These are phyloP conservation scores for Enteromius unitaeniatus DNA, from an alignment of 2,797 vertebrate species.

Conservation along the genomic window DNA sequence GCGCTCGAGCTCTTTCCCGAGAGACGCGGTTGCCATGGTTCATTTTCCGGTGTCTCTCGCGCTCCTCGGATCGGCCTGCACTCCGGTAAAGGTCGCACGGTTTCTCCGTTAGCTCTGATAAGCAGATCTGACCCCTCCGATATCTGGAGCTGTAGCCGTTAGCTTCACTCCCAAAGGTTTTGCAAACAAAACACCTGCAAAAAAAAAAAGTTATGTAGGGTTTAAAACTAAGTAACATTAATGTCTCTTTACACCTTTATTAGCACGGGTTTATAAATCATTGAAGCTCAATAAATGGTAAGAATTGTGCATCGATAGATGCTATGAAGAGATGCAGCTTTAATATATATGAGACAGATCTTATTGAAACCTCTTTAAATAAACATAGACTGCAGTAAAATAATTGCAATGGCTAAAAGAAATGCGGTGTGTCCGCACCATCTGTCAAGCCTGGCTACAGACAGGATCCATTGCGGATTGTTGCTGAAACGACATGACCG, in stretches of 20 bases:
- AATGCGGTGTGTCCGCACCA: slow-evolving; percentile 18
- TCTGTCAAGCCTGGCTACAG: slow-evolving; percentile 51
- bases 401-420: background rate
- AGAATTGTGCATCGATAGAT: background rate
- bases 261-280: background rate
- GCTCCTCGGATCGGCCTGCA: background rate
- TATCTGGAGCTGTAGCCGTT: background rate
- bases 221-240: slow-evolving; percentile 1
- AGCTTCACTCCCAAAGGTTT: background rate
- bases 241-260: background rate
- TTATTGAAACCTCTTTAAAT: background rate
- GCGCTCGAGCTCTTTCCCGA: slow-evolving; percentile 22
- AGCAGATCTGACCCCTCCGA: background rate
- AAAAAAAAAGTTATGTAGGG: background rate
- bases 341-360: background rate
- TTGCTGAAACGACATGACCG: slow-evolving; percentile 26
- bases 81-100: background rate
- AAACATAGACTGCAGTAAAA: background rate
- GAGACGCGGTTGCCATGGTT: slow-evolving; percentile 50
- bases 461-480: slow-evolving; percentile 35
- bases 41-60: slow-evolving; percentile 36
- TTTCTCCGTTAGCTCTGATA: background rate
- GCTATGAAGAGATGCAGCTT: background rate
- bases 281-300: background rate
- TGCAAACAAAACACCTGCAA: slow-evolving; percentile 12